Base-by-base conservation (phyloP, 1,140 invertebrate species). In the Bombus cullumanus region DNA sequence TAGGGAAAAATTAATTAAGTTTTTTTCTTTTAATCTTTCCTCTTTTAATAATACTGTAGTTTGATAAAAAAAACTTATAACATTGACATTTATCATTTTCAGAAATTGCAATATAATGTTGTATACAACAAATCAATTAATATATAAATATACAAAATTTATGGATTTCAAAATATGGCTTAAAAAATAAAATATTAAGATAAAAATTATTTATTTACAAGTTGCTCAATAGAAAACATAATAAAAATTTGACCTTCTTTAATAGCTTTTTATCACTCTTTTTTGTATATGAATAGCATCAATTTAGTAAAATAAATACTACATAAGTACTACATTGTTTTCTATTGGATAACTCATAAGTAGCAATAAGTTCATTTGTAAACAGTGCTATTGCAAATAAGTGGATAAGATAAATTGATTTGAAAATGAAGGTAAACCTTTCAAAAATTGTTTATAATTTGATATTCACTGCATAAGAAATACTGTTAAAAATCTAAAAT, bases 51-150 rank as follows among this genome's bases (percentile, higher is more conserved):
- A 68, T 87, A 74, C 59, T 68, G 62, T 66, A 72, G 2, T 53
- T 25, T 22, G 31, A 37, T 39, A 28, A 34, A 41, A 43, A 31
- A 73, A 34, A 66, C 66, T 74, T 57, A 81, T 57, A 66, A 85
- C 47, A 75, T 75, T 81, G 37, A 75, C 57, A 81, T 68, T 86
- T 83, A 77, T 86, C n/a, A 86, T 28, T 83, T 75, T 83, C 85
- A 83, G 53, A 76, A 64, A 53, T 83, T 37, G 66, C 66, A 69
- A 25, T 76, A 57, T 83, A 53, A 72, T 68, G 59, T 77, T 77
- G 28, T 77, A 83, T 71, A 75, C 71, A 85, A 68, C 62, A 53
- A 39, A 80, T 80, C 57, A 66, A 74, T 80, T 75, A 47, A 74
- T 87, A 72, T 43, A 74, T 53, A 87, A 87, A 84, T 75, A 71